Evolutionary conservation across 2,797 vertebrate genomes (phyloP), one percentile per base, ranked within the genome.

Genomic region (Meda fulgida): DNA sequence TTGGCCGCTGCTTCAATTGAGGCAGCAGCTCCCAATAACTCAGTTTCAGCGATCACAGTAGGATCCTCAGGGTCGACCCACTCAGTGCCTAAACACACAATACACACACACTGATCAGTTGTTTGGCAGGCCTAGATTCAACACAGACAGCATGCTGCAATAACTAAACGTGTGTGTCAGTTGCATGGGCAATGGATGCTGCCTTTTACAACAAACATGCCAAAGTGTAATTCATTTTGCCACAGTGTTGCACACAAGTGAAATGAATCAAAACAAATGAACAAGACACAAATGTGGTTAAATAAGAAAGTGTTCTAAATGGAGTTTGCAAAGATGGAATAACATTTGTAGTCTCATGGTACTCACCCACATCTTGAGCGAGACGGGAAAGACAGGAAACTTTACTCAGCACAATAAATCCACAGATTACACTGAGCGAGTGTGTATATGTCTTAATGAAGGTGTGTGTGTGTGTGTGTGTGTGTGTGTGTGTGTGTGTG

Each of bases 1-100:
- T 99, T 99, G 88, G 98, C 98, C 26, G 98, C 98, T 43, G 98
- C 98, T 93, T 99, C 98, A 83, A 99, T 99, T 84, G 97, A 99
- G 3, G 98, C 98, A 14, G 98, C 98, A 21, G 98, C 98, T 88
- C 98, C 97, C 86, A 99, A 91, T 0, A 99, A 94, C 92, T 99
- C 98, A 0, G 96, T 98, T 93, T 99, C 98, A 0, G 98, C 97
- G 46, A 99, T 97, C 89, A 99, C 96, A 4, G 97, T 99, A 71
- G 97, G 97, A 92, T 99, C 98, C 92, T 99, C 97, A 0, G 98
- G 97, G 90, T 99, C 97, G 75, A 97, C 97, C 92, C 96, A 98
- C 90, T 99, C 98, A 1, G 96, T 96, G 84, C 98, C 98, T 99
- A 93, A 83, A 65, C 5, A 65, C 53, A 79, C 38, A 48, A 71